Base-by-base conservation (phyloP, 2,888 invertebrate species). In the Pherbina coryleti region DNA sequence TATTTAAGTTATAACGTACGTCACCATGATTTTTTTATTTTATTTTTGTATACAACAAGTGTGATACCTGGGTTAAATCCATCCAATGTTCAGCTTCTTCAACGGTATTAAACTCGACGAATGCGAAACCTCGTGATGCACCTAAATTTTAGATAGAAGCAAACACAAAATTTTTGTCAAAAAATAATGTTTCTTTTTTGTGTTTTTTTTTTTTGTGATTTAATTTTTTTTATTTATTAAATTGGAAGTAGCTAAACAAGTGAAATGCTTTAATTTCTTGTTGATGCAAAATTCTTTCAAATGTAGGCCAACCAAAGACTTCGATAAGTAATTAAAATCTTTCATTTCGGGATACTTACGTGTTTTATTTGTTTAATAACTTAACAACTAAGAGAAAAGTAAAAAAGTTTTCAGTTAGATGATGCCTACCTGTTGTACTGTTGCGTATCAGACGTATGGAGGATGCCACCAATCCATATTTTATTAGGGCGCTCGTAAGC, bases 101-200 rank as follows among this genome's bases (percentile, higher is more conserved):
- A 90, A 95, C 93, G 90, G 94, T 94, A 91, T 94, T 93, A 93
- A 97, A 97, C 93, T 97, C 97, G 92, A 97, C 95, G 93, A 96
- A 96, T 90, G 95, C 96, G 92, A 96, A 95, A 89, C 95, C 95
- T 89, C 95, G 93, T 91, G 95, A 95, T 91, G 94, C 93, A 93
- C 96, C 96, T 96, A 93, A 96, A 96, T 92, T 93, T 91, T 87
- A 90, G 89, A 90, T 89, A 90, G 90, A 92, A 92, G 92, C 92
- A 92, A 92, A 92, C 91, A 93, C 89, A 89, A 90, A 89, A 89
- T 88, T 89, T 89, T 89, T 89, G 89, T 90, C 88, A 90, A 89
- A 89, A 82, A 84, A 88, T 86, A 85, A 84, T 83, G 81, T 84
- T 84, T 84, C 82, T 82, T 86, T 81, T 83, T 84, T 85, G 82